Base-by-base conservation (phyloP, 2,888 invertebrate species). In the Pandemis corylana region DNA sequence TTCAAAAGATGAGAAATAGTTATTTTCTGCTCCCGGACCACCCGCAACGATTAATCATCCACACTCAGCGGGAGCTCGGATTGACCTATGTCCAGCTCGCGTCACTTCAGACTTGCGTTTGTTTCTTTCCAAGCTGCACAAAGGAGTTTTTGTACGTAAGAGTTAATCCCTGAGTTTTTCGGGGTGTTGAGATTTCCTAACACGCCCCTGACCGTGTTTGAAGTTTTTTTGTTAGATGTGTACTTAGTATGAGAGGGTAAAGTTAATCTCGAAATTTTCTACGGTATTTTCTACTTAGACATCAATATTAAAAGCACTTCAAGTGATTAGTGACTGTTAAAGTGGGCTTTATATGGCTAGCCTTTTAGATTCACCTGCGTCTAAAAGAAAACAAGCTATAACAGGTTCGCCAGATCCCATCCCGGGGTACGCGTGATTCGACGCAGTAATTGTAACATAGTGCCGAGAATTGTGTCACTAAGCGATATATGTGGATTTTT, bases 1-100 rank as follows among this genome's bases (percentile, higher is more conserved):
- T 90, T 89, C 84, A 89, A 91, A 92, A 92, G 89, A 91, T 90
- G 91, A 90, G 90, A 90, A 92, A 91, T 92, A 90, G 92, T 91
- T 91, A 90, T 89, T 89, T 90, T 87, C 87, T 88, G 83, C 85
- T 84, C 82, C 84, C 84, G 84, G 89, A 89, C 88, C 87, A 87
- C 87, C 89, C 82, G 81, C 83, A 81, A 87, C 87, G 84, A 93
- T 93, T 92, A 91, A 92, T 93, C 91, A 93, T 90, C 80, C 83
- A 15, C 76, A 83, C 90, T 84, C 88, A 81, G 88, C 87, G 87
- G 89, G 89, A 77, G 86, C 85, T 80, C 79, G 86, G 89, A 91
- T 89, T 91, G 91, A 92, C 90, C 90, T 87, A 81, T 84, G 87
- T 84, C 86, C 84, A 79, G 81, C 83, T 83, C 81, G 83, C 83